Conservation (phyloP, 2,888 invertebrate genomes). For the Leistus spinibarbis region DNA sequence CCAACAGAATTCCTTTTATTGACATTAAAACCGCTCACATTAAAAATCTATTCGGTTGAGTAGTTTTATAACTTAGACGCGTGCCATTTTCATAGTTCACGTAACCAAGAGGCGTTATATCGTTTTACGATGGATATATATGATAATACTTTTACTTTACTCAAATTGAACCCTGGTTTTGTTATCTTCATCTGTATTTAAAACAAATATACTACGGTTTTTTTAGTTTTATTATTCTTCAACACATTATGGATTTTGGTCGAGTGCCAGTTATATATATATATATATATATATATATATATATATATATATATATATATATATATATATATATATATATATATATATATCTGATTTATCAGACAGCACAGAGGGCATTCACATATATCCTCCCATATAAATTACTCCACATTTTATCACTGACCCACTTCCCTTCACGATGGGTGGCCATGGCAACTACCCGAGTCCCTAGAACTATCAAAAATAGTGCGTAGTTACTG, state of each 20-base stretch:
- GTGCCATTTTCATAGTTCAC: too few species aligned
- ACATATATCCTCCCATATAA: background rate
- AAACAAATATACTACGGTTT: background rate
- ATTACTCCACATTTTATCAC: background rate
- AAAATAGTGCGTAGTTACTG: background rate
- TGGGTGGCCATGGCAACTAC: background rate
- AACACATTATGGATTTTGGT: slow-evolving; percentile 19
- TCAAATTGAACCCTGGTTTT: too few species aligned
- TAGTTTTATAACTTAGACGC: too few species aligned
- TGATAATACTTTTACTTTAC: too few species aligned
- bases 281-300: too few species aligned
- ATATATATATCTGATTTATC: background rate
- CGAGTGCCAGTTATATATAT: slow-evolving; percentile 2
- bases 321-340: background rate
- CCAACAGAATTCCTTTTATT: too few species aligned
- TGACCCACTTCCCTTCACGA: background rate
- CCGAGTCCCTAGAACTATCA: background rate
- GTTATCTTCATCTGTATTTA: slow-evolving; percentile 3
- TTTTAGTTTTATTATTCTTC: slow-evolving; percentile 4
- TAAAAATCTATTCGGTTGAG: too few species aligned
- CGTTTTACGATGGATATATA: too few species aligned
- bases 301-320: too few species aligned
- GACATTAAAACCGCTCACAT: too few species aligned
- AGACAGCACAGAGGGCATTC: background rate
- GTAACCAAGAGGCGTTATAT: too few species aligned